Evolutionary conservation across 1,140 invertebrate species (phyloP), one percentile per base, ranked within the genome.

Genomic region (Drosophila bocqueti): DNA sequence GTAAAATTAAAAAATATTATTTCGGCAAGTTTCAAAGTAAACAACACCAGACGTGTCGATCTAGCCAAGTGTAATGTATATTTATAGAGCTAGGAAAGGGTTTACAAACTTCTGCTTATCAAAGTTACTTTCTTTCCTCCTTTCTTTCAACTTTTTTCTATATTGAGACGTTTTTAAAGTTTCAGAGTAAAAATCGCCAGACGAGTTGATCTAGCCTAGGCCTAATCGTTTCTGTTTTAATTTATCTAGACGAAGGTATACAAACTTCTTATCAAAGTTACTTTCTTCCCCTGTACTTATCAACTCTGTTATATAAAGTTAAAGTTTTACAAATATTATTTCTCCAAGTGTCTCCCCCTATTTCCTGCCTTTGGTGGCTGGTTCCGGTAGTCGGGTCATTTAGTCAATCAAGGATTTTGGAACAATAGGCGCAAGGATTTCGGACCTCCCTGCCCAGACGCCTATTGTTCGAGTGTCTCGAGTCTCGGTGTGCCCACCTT

Each of bases 331-430:
- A 11, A 13, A 31, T 63, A 40, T 29, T 58, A 42, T 58, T 58
- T 58, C 34, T 43, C 10, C n/a, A 16, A 63, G 59, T 52, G 61
- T 49, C 46, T 15, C 36, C 36, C 38, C 45, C 36, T 38, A 52
- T 65, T 69, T 65, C 61, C 46, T 52, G 61, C 18, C 46, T 54
- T 54, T 52, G 43, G 50, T 29, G 62, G 29, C 40, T 66, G 40
- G 63, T 38, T 46, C 24, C 21, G 40, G 62, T 52, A 54, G 47
- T 67, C 65, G 62, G 69, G 74, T 77, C 61, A 77, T 76, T 77
- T 76, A 67, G 71, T 78, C 76, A 73, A 84, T 79, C 75, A 77
- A 76, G 74, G 58, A 79, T 58, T 54, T 21, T 21, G 40, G 43
- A 76, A 78, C 76, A 78, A 76, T 47, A 52, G 74, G 11, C 40